Evolutionary conservation across 2,888 invertebrate species (phyloP), one percentile per base, ranked within the genome.

Genomic region (Athripsodes cinereus): DNA sequence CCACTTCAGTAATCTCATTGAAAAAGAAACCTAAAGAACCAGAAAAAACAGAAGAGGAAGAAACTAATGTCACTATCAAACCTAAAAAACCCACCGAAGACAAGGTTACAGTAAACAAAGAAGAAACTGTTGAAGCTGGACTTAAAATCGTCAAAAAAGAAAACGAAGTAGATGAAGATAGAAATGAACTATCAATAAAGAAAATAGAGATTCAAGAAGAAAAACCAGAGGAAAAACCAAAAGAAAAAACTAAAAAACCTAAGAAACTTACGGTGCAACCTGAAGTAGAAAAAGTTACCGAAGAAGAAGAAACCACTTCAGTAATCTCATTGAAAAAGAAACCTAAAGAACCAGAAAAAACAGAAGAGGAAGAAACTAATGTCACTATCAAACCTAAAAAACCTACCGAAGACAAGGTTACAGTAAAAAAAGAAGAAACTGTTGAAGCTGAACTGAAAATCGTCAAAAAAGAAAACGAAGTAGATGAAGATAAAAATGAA

Each of bases 391-490:
- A 65, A 65, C 19, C 59, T 64, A 66, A 67, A 40, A 60, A 64
- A 64, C 22, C 62, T 61, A 56, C 56, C 62, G 46, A 60, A 57
- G 55, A 67, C 64, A 46, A 68, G 64, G 53, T 18, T 26, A 13
- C 62, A 52, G 64, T 65, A 1, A 62, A 67, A 6, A 66, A 64
- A 52, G 70, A 68, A 53, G 71, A 70, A 60, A 64, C 66, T 54
- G 63, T 67, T 1, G 68, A 68, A 48, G 72, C 73, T 65, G 63
- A 69, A 26, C 66, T 69, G 1, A 64, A 73, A 10, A 68, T 71
- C 57, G 67, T 67, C 11, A 59, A 67, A 10, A 68, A 67, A 31
- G 69, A 71, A 59, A 66, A 57, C 26, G 64, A 34, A 62, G 66
- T 19, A 67, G 2, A 68, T 67, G 65, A 71, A 59, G 61, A 61